A percentile compares a stretch with the other conserved stretches of the same genome.
phyloP scores from a whole-genome alignment of 1,140 invertebrate genomes.

The Drosophila littoralis region DNA sequence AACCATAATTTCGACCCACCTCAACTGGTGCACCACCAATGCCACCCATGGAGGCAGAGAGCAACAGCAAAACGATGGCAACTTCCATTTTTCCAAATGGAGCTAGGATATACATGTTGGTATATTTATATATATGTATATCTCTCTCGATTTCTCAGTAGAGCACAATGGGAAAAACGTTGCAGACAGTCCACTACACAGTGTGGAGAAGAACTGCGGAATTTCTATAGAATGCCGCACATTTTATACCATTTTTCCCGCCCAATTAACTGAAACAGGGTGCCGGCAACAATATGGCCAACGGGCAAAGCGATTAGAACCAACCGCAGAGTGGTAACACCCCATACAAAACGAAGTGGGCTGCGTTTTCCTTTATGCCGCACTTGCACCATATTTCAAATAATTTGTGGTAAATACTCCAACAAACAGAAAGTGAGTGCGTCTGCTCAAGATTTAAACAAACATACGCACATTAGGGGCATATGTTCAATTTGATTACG shows the following conservation, averaged over 20 bases:
- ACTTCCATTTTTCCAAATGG: conserved; percentile 26
- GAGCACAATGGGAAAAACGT: background rate
- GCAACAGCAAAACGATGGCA: conserved; percentile 24
- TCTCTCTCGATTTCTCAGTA: background rate
- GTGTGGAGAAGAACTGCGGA: conserved; percentile 31
- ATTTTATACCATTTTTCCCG: conserved; percentile 38
- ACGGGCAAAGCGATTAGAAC: background rate
- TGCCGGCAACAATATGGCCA: conserved; percentile 2
- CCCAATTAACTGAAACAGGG: conserved; percentile 3
- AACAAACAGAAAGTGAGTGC: conserved; percentile 61
- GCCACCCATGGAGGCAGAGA: conserved; percentile 13
- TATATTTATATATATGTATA: background rate
- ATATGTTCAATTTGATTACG: conserved; percentile 72
- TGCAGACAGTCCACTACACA: conserved; percentile 22
- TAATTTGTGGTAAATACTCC: conserved; percentile 77
- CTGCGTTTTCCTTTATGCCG: conserved; percentile 65
- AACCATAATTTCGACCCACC: conserved; percentile 2
- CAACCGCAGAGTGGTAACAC: conserved; percentile 2
- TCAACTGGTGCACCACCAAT: conserved; percentile 29
- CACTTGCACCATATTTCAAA: conserved; percentile 77
- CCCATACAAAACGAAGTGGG: conserved; percentile 19
- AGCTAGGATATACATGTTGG: conserved; percentile 25
- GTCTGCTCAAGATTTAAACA: conserved; percentile 60
- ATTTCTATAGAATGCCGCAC: background rate
- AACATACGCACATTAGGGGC: conserved; percentile 67